Percentiles rank a stretch among this genome's conserved stretches.
These are phyloP conservation scores for Parelbella ahira DNA, from an alignment of 2,888 invertebrate species.

Conservation along the genomic window DNA sequence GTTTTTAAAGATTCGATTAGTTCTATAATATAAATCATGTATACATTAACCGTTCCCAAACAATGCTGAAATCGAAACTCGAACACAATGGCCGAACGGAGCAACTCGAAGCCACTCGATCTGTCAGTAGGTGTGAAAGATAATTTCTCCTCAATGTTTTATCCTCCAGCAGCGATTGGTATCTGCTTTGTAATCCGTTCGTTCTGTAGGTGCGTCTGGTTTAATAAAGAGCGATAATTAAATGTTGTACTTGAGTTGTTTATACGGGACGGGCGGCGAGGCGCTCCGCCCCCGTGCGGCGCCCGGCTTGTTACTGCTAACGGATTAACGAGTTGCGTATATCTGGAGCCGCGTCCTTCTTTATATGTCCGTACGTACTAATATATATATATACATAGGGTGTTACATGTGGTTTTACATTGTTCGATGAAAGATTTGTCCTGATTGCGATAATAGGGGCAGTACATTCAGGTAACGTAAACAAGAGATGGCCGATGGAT, in stretches of 20 bases:
- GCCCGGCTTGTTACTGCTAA: constrained; percentile 56
- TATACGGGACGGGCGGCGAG: constrained; percentile 56
- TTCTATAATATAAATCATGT: no score
- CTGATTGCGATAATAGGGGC: no score
- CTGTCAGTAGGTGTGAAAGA: constrained; percentile 65
- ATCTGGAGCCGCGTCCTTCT: not conserved
- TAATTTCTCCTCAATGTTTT: constrained; percentile 51
- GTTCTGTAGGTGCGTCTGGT: constrained; percentile 56
- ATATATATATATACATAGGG: constrained; percentile 26
- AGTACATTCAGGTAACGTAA: no score
- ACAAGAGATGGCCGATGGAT: no score
- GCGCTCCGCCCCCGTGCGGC: constrained; percentile 53
- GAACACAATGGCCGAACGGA: constrained; percentile 32
- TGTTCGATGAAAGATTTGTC: not conserved
- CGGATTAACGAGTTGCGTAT: constrained; percentile 58
- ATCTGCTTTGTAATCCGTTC: constrained; percentile 46
- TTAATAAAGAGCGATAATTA: constrained; percentile 78
- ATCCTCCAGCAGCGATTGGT: constrained; percentile 54
- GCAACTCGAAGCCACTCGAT: constrained; percentile 25
- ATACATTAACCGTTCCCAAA: constrained; percentile 6
- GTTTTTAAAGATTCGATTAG: no score
- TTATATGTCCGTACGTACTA: constrained; percentile 28
- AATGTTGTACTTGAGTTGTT: constrained; percentile 76
- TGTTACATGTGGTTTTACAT: constrained; percentile 12
- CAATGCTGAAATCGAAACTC: no score